Base-by-base conservation (phyloP, 2,888 invertebrate genomes). In the Tinea pellionella region DNA sequence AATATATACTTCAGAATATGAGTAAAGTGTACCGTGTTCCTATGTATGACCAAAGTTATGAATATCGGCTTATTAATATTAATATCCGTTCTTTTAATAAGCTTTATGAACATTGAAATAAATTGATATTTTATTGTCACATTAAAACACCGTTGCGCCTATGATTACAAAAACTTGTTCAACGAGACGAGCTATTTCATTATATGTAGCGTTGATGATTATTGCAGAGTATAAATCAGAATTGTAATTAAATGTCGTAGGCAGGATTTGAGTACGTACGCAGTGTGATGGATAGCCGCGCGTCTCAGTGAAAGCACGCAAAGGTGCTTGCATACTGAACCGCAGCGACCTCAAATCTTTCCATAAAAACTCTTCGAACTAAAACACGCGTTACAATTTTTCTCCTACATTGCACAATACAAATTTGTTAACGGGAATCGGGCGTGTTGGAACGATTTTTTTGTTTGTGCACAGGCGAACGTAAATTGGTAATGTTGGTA, bases 401-500 rank as follows among this genome's bases (percentile, higher is more conserved):
- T 85, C 85, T 83, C 77, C 76, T 75, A 79, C 81, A 83, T 87
- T 86, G 81, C 86, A 86, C 87, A 86, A 87, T 86, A 80, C 84
- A 80, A 85, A 81, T 83, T 78, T 83, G 82, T 82, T 86, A 86
- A 86, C 86, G 85, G 85, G 83, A 83, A 84, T 77, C 72, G 74
- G 78, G 78, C 82, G 80, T 82, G 81, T 80, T 82, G 79, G 78
- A 78, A 82, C 77, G 72, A 75, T 75, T 85, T 86, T 85, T 87
- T 87, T 86, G 80, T 86, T 84, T 86, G 80, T 85, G 81, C 77
- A 79, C 78, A 75, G 73, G 75, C 77, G 70, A 74, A 78, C 78
- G 81, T 83, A 86, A 85, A 84, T 85, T 87, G 85, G 85, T 87
- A 86, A 86, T 87, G 84, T 77, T 78, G 83, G 86, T 87, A 86